Percentiles rank a stretch among this genome's conserved stretches.
phyloP scores from a whole-genome alignment of 2,888 invertebrate genomes.

The Caenorhabditis sp. region DNA sequence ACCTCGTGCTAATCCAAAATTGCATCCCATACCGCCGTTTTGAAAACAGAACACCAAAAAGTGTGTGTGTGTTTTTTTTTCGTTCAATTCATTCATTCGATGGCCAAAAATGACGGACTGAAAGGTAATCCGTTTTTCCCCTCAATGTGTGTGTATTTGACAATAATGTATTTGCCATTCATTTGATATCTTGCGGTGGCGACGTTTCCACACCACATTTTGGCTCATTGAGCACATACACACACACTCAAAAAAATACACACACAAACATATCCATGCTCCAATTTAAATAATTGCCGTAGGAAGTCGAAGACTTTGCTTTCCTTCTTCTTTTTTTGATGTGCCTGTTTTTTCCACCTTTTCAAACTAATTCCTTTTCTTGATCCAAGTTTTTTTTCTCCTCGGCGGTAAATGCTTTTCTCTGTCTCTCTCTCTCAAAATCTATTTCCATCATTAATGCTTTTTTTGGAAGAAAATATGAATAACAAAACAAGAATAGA shows the following conservation, averaged over 20 bases:
- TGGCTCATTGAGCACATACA: not conserved
- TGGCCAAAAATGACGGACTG: not conserved
- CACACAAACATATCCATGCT: not conserved
- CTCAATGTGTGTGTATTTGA: not conserved
- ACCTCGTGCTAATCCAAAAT: no score
- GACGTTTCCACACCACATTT: not conserved
- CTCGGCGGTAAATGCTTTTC: not conserved
- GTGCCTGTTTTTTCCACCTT: not conserved
- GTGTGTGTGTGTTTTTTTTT: not conserved
- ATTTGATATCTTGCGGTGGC: not conserved
- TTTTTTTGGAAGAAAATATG: not conserved
- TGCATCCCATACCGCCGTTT: no score
- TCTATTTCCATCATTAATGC: not conserved
- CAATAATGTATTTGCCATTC: not conserved
- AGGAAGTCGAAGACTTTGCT: constrained; percentile 1
- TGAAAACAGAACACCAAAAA: no score
- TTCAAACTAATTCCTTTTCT: not conserved
- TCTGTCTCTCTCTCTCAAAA: not conserved
- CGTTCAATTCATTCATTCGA: not conserved
- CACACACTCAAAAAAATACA: not conserved
- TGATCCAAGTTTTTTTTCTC: not conserved
- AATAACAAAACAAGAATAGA: no score
- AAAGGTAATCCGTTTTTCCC: not conserved
- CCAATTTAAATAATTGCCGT: constrained; percentile 4
- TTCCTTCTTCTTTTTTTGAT: not conserved